These are phyloP conservation scores for Hylaea fasciaria DNA, from an alignment of 2,888 invertebrate genomes.

Conservation along the genomic window DNA sequence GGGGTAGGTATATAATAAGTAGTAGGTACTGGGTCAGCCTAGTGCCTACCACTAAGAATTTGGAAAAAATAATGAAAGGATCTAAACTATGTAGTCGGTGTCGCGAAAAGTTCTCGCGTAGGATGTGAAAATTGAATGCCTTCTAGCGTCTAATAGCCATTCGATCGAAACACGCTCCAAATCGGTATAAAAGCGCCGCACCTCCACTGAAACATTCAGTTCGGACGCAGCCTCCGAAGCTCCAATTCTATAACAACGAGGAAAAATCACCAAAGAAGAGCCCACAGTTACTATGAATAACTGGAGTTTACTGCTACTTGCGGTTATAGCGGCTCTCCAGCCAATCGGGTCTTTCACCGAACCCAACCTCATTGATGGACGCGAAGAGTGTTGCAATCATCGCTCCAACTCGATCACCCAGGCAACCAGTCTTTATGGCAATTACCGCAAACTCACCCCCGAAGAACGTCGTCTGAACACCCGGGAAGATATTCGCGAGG, in stretches of 20 bases:
- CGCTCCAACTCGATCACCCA: slow-evolving; percentile 41
- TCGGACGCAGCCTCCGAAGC: slow-evolving; percentile 67
- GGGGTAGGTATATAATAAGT: too few species aligned
- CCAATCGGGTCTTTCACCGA: slow-evolving; percentile 69
- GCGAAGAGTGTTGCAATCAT: slow-evolving; percentile 65
- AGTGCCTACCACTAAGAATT: too few species aligned
- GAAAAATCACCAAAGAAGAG: slow-evolving; percentile 50
- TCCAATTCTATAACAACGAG: slow-evolving; percentile 60
- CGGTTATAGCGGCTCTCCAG: slow-evolving; percentile 72
- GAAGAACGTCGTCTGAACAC: slow-evolving; percentile 31
- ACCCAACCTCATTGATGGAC: slow-evolving; percentile 72
- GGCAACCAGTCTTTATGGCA: slow-evolving; percentile 49
- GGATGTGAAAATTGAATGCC: slow-evolving; percentile 79
- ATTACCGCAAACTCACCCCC: slow-evolving; percentile 18
- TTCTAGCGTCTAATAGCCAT: slow-evolving; percentile 78
- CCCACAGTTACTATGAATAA: slow-evolving; percentile 80
- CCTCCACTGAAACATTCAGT: slow-evolving; percentile 57
- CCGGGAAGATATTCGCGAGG: slow-evolving; percentile 45
- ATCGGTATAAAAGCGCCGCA: slow-evolving; percentile 67
- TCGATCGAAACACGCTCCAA: slow-evolving; percentile 55
- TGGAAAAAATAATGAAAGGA: slow-evolving; percentile 33
- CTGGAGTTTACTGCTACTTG: slow-evolving; percentile 78
- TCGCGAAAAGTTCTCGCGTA: slow-evolving; percentile 51
- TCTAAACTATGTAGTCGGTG: slow-evolving; percentile 43
- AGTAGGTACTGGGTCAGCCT: too few species aligned